Percentiles rank a stretch among this genome's conserved stretches.
These are phyloP conservation scores for Numenius phaeopus DNA, from an alignment of 2,797 vertebrate genomes.

Conservation along the genomic window DNA sequence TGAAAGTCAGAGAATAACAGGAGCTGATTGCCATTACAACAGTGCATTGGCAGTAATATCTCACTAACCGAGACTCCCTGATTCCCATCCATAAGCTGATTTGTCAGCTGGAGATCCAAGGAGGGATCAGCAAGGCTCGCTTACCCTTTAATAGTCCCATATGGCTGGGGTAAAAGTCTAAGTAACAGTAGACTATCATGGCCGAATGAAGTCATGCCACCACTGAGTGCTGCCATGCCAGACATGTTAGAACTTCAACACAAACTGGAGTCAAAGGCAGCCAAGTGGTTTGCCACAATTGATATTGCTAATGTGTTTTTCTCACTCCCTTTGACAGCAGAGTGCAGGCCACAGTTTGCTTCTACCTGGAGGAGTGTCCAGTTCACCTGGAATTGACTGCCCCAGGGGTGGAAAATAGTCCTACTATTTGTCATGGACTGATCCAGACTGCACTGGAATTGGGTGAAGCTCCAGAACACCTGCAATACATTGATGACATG, in stretches of 20 bases:
- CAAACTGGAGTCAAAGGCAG: background rate
- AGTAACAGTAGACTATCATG: background rate
- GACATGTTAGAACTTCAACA: background rate
- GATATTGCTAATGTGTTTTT: background rate
- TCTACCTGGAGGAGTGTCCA: background rate
- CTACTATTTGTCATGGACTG: background rate
- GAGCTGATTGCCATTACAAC: background rate
- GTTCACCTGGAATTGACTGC: background rate
- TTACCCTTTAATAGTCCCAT: background rate
- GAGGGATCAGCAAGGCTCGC: background rate
- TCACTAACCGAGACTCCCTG: background rate
- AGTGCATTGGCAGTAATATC: background rate
- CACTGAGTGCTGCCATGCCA: background rate
- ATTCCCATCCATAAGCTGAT: background rate
- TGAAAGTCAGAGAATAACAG: background rate
- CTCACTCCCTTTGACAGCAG: background rate
- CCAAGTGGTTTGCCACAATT: background rate
- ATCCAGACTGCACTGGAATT: background rate
- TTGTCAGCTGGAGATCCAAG: background rate
- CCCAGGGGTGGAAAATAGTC: background rate
- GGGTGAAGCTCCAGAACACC: background rate
- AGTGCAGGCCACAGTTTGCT: background rate
- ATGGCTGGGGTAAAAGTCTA: background rate
- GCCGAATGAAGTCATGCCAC: background rate
- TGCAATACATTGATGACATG: background rate